Base-by-base conservation (phyloP, 2,888 invertebrate species). In the Chrysotoxum bicinctum region DNA sequence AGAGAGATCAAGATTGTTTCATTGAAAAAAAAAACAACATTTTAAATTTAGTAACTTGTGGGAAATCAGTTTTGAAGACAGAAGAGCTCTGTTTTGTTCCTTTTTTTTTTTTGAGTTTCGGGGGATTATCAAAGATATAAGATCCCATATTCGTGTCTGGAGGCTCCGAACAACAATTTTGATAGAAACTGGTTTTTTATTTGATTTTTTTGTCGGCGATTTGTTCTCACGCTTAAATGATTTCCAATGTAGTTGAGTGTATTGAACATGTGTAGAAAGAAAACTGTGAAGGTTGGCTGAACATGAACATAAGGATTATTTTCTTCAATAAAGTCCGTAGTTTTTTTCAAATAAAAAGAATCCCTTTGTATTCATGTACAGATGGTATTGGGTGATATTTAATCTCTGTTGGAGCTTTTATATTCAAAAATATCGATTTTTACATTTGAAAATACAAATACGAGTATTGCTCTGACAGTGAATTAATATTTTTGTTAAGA, bases 161-260 rank as follows among this genome's bases (percentile, higher is more conserved):
- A 52, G 60, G 76, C 45, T 69, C 16, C 23, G 4, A 66, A 70
- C 52, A 62, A 76, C 72, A 80, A 56, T 80, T 76, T 83, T 52
- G 54, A 43, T 50, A 35, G 35, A 66, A 75, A 72, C 23, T 58
- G 60, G 3, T 37, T 43, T 62, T 43, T 60, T 43, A 8, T 23
- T 35, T 48, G n/a, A 40, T 40, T 68, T 73, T 77, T 78, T 80
- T 73, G 69, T 77, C 54, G 77, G 73, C 76, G 72, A 85, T 80
- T 79, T 85, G 72, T 73, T 77, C 85, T 81, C 56, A 77, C 76
- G 80, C 73, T 77, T 68, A 85, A 85, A 81, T 81, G 81, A 43
- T 81, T 85, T 80, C 52, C 76, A 80, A 81, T 81, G 77, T 85
- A 73, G 77, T 64, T 70, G 81, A 81, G 76, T 85, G 80, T 81